Percentiles rank a stretch among this genome's conserved stretches.
Evolutionary conservation across 1,140 invertebrate species (phyloP).

Genomic region (Drosophila pseudoobscura): DNA sequence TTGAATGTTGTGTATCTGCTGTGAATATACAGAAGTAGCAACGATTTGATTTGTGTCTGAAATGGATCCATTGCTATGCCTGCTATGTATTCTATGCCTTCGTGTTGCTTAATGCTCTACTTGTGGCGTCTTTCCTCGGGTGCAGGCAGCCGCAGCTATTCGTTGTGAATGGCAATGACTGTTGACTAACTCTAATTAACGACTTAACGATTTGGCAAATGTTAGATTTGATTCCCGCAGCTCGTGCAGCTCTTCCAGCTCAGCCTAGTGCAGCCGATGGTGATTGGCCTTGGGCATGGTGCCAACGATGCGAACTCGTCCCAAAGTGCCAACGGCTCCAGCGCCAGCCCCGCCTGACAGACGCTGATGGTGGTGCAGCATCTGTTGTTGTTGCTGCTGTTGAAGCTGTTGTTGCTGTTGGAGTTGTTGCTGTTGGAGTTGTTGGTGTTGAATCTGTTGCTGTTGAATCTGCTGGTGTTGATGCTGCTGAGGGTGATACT

Average conservation of each 20-base stretch:
- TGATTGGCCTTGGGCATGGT: constrained; percentile 88
- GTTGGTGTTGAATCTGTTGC: constrained; percentile 45
- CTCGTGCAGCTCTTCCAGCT: not conserved
- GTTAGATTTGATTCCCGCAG: constrained; percentile 33
- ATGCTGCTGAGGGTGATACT: constrained; percentile 47
- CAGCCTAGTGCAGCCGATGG: constrained; percentile 71
- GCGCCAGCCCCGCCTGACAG: constrained; percentile 79
- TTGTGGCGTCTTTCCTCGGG: not conserved
- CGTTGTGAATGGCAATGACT: constrained; percentile 80
- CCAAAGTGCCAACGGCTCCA: constrained; percentile 83
- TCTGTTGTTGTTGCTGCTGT: constrained; percentile 65
- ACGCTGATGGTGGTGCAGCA: constrained; percentile 77
- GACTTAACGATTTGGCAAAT: constrained; percentile 77
- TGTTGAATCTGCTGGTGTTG: constrained; percentile 53
- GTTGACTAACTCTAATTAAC: constrained; percentile 60
- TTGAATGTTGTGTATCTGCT: constrained; percentile 23
- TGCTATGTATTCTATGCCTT: too few species aligned
- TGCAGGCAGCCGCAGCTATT: constrained; percentile 52
- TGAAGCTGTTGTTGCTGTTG: constrained; percentile 82
- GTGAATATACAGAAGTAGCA: not conserved
- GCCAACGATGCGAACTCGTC: constrained; percentile 90
- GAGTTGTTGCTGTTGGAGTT: constrained; percentile 66
- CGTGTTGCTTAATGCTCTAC: too few species aligned
- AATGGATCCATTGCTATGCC: constrained; percentile 8
- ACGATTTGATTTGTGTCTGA: constrained; percentile 20